phyloP scores from a whole-genome alignment of 2,888 invertebrate species.

The Aleiodes alternator region DNA sequence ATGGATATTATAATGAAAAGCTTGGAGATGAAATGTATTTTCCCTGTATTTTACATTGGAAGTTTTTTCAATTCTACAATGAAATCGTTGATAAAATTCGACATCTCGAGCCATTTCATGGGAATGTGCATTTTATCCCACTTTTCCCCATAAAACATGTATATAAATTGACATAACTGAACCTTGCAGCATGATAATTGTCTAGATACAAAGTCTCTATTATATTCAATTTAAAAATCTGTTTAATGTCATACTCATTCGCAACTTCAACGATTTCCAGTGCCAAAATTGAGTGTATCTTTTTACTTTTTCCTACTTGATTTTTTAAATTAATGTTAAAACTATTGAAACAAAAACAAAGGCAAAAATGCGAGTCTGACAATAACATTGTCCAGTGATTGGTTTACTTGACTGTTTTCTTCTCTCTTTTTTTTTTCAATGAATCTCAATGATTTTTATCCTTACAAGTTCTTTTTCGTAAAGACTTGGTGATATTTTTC shows the following conservation, averaged over 20 bases:
- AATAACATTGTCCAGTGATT: slow-evolving; percentile 65
- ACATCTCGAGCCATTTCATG: neutral
- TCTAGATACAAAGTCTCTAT: slow-evolving; percentile 48
- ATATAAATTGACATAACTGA: slow-evolving; percentile 16
- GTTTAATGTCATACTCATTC: slow-evolving; percentile 41
- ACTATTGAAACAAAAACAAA: slow-evolving; percentile 56
- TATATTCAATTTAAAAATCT: slow-evolving; percentile 38
- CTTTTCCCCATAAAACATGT: neutral
- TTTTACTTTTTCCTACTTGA: slow-evolving; percentile 9
- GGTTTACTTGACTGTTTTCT: slow-evolving; percentile 56
- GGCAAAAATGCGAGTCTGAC: slow-evolving; percentile 63
- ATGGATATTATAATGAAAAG: neutral
- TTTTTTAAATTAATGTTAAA: slow-evolving; percentile 48
- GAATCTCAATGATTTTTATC: slow-evolving; percentile 49
- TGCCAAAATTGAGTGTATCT: slow-evolving; percentile 67
- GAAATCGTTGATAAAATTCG: too few relatives aligned
- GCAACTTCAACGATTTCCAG: slow-evolving; percentile 59
- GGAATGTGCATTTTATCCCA: neutral
- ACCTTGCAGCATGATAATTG: slow-evolving; percentile 42
- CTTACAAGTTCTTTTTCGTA: slow-evolving; percentile 56
- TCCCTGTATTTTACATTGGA: too few relatives aligned
- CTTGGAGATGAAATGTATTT: too few relatives aligned
- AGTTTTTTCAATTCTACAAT: too few relatives aligned
- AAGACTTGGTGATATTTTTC: slow-evolving; percentile 56
- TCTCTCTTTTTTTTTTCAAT: slow-evolving; percentile 27